Percentiles rank a stretch among this genome's conserved stretches.
Evolutionary conservation across 2,888 invertebrate genomes (phyloP).

Genomic region (Pollenia amentaria): DNA sequence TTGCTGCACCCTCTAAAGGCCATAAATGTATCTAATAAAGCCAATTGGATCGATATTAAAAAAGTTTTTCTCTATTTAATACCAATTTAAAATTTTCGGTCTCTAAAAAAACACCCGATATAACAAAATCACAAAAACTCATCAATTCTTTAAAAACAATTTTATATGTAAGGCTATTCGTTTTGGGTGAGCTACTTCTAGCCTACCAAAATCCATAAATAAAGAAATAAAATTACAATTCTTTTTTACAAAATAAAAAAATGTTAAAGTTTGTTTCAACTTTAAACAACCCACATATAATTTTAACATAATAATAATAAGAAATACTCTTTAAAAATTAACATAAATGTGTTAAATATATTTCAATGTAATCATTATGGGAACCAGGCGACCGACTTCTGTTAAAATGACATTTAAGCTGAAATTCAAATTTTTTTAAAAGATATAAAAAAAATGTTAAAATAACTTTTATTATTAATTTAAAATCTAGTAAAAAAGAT

Average conservation of each 20-base stretch:
- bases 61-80: no score
- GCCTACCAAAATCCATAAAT: constrained; percentile 24
- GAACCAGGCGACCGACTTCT: constrained; percentile 23
- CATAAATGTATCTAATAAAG: no score
- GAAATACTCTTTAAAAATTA: constrained; percentile 45
- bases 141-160: constrained; percentile 22
- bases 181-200: neutral
- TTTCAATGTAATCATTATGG: constrained; percentile 42
- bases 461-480: neutral
- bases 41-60: no score
- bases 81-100: no score
- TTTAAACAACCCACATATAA: constrained; percentile 28
- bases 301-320: constrained; percentile 14
- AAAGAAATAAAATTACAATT: constrained; percentile 38
- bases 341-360: constrained; percentile 59
- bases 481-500: neutral
- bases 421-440: neutral
- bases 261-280: neutral
- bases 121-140: neutral
- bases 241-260: neutral
- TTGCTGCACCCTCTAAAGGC: no score
- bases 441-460: neutral
- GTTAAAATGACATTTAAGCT: constrained; percentile 5
- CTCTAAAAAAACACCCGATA: no score
- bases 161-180: neutral